Conservation (phyloP, 2,797 vertebrate species). For the Falco naumanni region DNA sequence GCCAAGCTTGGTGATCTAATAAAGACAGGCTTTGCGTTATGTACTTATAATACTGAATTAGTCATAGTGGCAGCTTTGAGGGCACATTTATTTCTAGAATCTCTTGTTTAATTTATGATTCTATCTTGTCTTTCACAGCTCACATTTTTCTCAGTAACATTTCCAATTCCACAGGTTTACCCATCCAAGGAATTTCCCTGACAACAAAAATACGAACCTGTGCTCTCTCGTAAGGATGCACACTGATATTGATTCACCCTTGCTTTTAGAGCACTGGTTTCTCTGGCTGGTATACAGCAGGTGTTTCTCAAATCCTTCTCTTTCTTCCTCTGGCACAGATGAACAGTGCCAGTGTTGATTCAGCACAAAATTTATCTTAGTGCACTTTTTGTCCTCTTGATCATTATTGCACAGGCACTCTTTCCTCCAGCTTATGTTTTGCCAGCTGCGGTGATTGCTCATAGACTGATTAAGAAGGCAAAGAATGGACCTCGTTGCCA, state of each 20-base stretch:
- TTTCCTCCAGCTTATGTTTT: constrained; percentile 16
- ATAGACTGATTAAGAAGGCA: constrained; percentile 6
- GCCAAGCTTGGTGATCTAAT: constrained; percentile 16
- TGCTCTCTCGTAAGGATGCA: neutral
- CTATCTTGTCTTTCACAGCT: constrained; percentile 54
- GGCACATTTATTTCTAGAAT: constrained; percentile 54
- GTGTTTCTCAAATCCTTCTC: neutral
- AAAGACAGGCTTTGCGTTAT: constrained; percentile 27
- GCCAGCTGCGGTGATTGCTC: neutral
- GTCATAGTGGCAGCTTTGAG: constrained; percentile 49
- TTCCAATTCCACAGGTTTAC: constrained; percentile 50
- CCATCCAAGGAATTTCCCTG: constrained; percentile 48
- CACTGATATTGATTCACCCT: neutral
- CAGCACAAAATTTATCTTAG: neutral
- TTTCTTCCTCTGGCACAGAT: neutral
- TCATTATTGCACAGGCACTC: neutral
- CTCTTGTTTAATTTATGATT: constrained; percentile 61
- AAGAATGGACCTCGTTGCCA: neutral
- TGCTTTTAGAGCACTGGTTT: neutral
- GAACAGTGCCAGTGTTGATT: neutral
- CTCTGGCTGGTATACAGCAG: neutral
- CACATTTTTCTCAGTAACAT: constrained; percentile 38
- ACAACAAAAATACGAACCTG: constrained; percentile 54
- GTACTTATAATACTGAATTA: constrained; percentile 53
- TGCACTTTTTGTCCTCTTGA: neutral